Evolutionary conservation across 2,888 invertebrate genomes (phyloP).

Genomic region (Mythimna lalbum): DNA sequence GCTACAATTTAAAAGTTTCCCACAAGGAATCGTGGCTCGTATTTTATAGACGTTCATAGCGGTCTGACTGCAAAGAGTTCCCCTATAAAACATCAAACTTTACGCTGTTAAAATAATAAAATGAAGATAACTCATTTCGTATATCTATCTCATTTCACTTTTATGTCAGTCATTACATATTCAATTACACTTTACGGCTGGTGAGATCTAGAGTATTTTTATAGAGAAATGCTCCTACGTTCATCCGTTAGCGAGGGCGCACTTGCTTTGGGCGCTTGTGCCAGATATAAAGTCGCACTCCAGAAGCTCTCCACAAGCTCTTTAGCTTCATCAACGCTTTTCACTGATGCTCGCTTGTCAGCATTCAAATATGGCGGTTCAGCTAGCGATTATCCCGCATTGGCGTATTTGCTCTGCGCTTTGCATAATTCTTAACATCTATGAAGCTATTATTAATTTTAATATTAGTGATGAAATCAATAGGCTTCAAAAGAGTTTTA

Average conservation of each 20-base stretch:
- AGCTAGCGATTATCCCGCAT: conserved; percentile 65
- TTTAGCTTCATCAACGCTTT: conserved; percentile 73
- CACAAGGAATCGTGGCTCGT: conserved; percentile 44
- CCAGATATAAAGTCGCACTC: conserved; percentile 61
- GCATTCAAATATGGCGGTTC: conserved; percentile 66
- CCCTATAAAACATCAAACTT: conserved; percentile 44
- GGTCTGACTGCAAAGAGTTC: conserved; percentile 36
- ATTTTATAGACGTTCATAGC: conserved; percentile 58
- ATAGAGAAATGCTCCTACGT: conserved; percentile 48
- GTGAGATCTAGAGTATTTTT: conserved; percentile 37
- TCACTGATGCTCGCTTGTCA: conserved; percentile 65
- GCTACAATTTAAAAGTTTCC: conserved; percentile 50
- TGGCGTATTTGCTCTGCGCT: conserved; percentile 51
- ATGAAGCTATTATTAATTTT: not conserved
- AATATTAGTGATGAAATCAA: conserved; percentile 8
- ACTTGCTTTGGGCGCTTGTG: conserved; percentile 50
- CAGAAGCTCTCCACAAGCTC: conserved; percentile 60
- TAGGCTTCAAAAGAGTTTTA: conserved; percentile 3
- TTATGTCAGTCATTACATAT: conserved; percentile 58
- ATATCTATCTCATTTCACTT: conserved; percentile 50
- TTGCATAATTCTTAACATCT: conserved; percentile 10
- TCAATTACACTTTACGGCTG: conserved; percentile 56
- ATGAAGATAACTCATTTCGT: conserved; percentile 43
- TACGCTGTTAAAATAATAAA: conserved; percentile 48
- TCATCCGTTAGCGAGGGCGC: conserved; percentile 26